phyloP scores from a whole-genome alignment of 2,888 invertebrate genomes.

The Drosophila pegasa region DNA sequence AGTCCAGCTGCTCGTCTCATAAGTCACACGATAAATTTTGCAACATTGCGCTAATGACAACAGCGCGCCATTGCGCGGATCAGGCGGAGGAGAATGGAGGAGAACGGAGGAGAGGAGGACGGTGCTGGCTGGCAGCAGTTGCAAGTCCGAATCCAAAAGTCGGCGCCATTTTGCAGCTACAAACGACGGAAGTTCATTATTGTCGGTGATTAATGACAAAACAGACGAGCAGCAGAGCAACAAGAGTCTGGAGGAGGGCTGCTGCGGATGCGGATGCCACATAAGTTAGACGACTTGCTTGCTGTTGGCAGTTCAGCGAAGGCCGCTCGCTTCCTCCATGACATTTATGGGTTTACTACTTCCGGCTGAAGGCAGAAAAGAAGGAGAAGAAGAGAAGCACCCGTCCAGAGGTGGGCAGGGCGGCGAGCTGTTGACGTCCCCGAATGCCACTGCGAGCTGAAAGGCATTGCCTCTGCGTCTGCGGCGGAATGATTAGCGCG shows the following conservation, averaged over 20 bases:
- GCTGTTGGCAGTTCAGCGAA: slow-evolving; percentile 59
- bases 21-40: slow-evolving; percentile 80
- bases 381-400: neutral
- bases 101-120: neutral
- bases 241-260: slow-evolving; percentile 2
- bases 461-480: slow-evolving; percentile 47
- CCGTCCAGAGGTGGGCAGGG: neutral
- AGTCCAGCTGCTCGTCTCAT: slow-evolving; percentile 55
- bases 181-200: slow-evolving; percentile 83
- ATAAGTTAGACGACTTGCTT: slow-evolving; percentile 63
- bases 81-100: neutral
- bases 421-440: slow-evolving; percentile 55
- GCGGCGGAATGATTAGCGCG: slow-evolving; percentile 70
- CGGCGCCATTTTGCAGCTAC: slow-evolving; percentile 65
- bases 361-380: slow-evolving; percentile 48
- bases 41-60: slow-evolving; percentile 81
- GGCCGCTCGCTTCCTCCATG: slow-evolving; percentile 23
- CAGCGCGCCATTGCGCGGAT: slow-evolving; percentile 24
- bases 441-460: slow-evolving; percentile 48
- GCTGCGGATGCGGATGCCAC: slow-evolving; percentile 59
- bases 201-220: slow-evolving; percentile 83
- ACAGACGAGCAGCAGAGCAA: slow-evolving; percentile 15
- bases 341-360: slow-evolving; percentile 75
- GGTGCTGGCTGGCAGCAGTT: slow-evolving; percentile 22
- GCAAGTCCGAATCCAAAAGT: slow-evolving; percentile 49